Conservation (phyloP, 2,797 vertebrate species). For the Erithacus rubecula region DNA sequence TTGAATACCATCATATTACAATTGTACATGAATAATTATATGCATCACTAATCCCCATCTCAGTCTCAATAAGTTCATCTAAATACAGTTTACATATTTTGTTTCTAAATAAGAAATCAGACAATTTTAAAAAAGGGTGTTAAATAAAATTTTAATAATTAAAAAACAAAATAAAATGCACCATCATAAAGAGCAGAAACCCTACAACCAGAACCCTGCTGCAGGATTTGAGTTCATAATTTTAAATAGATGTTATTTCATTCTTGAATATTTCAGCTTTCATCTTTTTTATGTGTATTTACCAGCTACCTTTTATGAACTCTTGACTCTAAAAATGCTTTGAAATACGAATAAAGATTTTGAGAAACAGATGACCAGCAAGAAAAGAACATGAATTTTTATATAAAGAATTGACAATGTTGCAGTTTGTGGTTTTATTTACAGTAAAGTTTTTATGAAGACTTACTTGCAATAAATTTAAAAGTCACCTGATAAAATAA, state of each 20-base stretch:
- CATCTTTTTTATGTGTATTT: background rate
- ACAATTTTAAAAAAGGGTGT: background rate
- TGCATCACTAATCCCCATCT: background rate
- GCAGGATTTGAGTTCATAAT: background rate
- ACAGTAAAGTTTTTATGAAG: background rate
- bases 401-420: fast-evolving
- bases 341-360: background rate
- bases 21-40: background rate
- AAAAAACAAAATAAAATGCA: background rate
- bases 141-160: background rate
- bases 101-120: background rate
- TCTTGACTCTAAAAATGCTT: background rate
- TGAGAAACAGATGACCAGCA: background rate
- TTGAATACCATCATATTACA: background rate
- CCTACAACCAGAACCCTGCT: background rate
- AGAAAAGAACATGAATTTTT: background rate
- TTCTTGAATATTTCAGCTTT: background rate
- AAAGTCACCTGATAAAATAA: background rate
- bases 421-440: background rate
- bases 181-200: background rate
- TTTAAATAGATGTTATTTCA: background rate
- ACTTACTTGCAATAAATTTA: background rate
- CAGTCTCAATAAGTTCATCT: background rate
- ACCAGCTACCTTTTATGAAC: background rate
- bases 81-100: background rate